phyloP scores from a whole-genome alignment of 2,888 invertebrate genomes.

The Chymomyza caudatula region DNA sequence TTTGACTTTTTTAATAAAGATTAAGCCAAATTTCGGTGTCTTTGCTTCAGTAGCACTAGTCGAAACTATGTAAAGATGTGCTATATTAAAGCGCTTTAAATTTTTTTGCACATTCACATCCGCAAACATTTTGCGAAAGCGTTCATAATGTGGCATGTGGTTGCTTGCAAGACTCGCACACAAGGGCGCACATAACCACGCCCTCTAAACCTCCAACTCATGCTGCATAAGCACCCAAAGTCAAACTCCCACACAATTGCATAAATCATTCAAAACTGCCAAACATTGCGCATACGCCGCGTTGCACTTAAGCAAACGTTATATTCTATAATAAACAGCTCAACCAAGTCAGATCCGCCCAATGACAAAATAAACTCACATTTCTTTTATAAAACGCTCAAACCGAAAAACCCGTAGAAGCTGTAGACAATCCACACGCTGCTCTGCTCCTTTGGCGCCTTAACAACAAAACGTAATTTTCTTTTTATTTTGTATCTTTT shows the following conservation, averaged over 20 bases:
- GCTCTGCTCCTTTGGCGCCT: background rate
- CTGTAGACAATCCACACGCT: background rate
- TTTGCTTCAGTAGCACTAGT: too few relatives aligned
- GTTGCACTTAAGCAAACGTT: background rate
- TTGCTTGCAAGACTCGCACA: background rate
- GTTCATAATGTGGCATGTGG: too few relatives aligned
- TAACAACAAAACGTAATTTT: background rate
- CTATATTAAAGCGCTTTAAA: too few relatives aligned
- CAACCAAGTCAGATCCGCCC: background rate
- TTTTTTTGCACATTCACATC: too few relatives aligned
- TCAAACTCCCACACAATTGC: background rate
- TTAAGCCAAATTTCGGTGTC: too few relatives aligned
- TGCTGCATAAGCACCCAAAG: background rate
- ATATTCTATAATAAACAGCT: background rate
- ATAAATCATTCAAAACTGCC: background rate
- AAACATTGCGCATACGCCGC: conserved; percentile 12
- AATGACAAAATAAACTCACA: background rate
- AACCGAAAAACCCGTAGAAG: background rate
- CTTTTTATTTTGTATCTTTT: conserved; percentile 5
- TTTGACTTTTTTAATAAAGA: too few relatives aligned
- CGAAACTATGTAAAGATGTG: too few relatives aligned
- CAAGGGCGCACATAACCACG: background rate
- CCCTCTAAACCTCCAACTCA: background rate
- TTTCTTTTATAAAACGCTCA: background rate
- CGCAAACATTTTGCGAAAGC: too few relatives aligned